These are phyloP conservation scores for Nymphalis c-album DNA, from an alignment of 2,888 invertebrate genomes.

Conservation along the genomic window DNA sequence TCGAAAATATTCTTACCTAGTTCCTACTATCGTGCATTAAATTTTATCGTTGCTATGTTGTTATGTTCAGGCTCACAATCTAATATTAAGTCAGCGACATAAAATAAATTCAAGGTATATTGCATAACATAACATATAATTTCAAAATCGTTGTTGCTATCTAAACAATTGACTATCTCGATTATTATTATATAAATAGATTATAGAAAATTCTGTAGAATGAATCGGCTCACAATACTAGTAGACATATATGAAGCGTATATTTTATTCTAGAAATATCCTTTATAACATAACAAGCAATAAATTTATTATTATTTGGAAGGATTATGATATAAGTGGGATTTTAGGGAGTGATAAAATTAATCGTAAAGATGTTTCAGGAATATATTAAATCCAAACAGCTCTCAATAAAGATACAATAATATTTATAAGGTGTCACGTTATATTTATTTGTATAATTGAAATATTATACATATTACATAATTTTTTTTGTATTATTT, in stretches of 20 bases:
- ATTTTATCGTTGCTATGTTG: constrained; percentile 15
- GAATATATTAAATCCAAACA: no score
- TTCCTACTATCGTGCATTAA: constrained; percentile 55
- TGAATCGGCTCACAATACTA: constrained; percentile 1
- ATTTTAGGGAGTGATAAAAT: no score
- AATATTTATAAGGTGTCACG: background rate
- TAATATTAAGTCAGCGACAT: background rate
- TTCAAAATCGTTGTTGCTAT: no score
- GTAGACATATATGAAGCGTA: background rate
- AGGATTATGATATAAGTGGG: no score
- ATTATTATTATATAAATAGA: no score
- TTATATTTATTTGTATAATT: background rate
- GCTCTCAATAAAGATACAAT: background rate
- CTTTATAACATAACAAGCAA: no score
- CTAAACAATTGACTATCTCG: no score
- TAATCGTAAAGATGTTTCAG: no score
- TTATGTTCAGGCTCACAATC: constrained; percentile 4
- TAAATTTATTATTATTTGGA: no score
- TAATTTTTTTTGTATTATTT: background rate
- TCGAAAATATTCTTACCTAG: constrained; percentile 44
- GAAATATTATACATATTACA: background rate
- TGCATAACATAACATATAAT: background rate
- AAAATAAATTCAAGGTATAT: background rate
- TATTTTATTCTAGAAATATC: background rate
- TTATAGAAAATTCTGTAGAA: background rate